Evolutionary conservation across 2,113 vertebrate species (phyloP), one percentile per base, ranked within the genome.

Genomic region (Ibidorhyncha struthersii): DNA sequence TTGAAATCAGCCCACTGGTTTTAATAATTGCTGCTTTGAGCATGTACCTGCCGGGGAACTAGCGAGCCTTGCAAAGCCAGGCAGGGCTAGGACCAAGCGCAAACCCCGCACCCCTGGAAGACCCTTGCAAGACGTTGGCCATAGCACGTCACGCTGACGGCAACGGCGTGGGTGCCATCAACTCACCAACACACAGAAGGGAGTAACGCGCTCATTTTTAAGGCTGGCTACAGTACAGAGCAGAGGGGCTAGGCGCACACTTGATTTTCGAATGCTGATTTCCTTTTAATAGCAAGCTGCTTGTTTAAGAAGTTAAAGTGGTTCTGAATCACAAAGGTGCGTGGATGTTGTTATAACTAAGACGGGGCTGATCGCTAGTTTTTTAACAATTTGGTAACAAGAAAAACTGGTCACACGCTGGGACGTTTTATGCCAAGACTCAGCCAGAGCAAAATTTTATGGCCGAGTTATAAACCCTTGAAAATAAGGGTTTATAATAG

Each of bases 401-500:
- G 53, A 56, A 94, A 95, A 95, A 86, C 89, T 65, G 86, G 78
- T 87, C 94, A 89, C 90, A 93, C 12, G 94, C 95, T 85, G 91
- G 69, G 91, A 89, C 49, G 19, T 88, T 97, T 94, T 81, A 94
- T 93, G 89, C 93, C 95, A 98, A 98, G 92, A 79, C 96, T 96
- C 94, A 97, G 96, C 79, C 90, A 38, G 78, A 97, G 94, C 95
- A 97, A 98, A 98, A 82, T 96, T 97, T 97, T 97, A 98, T 89
- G 92, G 89, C 67, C 89, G 8, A 94, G 94, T 97, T 97, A 97
- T 97, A 98, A 97, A 97, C 97, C 95, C 97, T 95, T 95, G 87
- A 98, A 98, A 98, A 98, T 93, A 97, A 97, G 96, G 94, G 96
- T 97, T 92, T 97, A 77, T 97, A 98, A 97, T 90, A 98, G 97